A percentile compares a stretch with the other conserved stretches of the same genome.
Conservation (phyloP, 23 tunicate species). For the Clavelina lepadiformis region DNA sequence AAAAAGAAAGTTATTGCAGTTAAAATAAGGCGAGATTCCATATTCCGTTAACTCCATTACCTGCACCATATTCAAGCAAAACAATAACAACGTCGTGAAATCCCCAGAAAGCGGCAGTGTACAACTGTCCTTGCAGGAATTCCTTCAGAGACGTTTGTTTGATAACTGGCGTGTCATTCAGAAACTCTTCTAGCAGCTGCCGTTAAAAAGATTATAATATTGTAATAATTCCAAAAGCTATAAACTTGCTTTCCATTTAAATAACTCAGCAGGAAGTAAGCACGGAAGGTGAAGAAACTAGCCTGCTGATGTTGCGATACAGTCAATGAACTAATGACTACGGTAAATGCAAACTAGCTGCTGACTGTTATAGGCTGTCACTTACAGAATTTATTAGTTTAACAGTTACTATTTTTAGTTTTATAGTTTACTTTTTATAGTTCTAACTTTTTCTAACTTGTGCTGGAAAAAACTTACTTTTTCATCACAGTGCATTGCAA, state of each 20-base stretch:
- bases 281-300: no score
- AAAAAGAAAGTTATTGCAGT: background rate
- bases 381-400: no score
- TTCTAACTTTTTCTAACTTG: background rate
- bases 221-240: background rate
- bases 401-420: no score
- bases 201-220: background rate
- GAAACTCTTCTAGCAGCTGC: constrained; percentile 50
- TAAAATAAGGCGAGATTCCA: background rate
- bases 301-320: no score
- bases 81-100: constrained; percentile 32
- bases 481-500: constrained; percentile 46
- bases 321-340: no score
- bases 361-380: no score
- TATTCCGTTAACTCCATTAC: no score
- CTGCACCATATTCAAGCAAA: constrained; percentile 40
- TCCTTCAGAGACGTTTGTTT: constrained; percentile 13
- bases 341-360: no score
- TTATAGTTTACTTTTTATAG: no score
- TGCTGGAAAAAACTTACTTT: constrained; percentile 5
- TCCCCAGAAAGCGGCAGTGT: constrained; percentile 53
- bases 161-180: constrained; percentile 29
- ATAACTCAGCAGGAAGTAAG: no score
- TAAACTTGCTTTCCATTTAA: no score
- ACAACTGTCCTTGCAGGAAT: constrained; percentile 44